These are phyloP conservation scores for Aurelia coerulea DNA, from an alignment of 30 jellyfish, hydroid and myxozoan genomes.

Conservation along the genomic window DNA sequence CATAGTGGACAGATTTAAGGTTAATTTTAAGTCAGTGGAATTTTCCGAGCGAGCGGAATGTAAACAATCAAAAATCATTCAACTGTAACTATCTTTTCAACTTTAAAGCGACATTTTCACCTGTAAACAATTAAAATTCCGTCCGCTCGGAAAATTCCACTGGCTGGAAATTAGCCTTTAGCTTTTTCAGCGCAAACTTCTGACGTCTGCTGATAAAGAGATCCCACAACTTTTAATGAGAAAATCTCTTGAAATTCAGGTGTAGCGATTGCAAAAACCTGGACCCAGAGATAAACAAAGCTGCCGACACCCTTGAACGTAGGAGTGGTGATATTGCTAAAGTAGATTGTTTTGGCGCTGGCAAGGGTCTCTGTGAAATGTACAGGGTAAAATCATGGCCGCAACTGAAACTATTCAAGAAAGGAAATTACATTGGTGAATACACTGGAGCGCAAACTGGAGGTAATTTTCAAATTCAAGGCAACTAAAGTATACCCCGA, in stretches of 20 bases:
- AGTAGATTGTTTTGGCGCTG: slow-evolving; percentile 98
- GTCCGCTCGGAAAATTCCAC: too few species aligned
- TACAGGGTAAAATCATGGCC: slow-evolving; percentile 97
- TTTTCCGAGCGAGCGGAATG: too few species aligned
- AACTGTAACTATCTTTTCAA: too few species aligned
- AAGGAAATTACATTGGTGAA: slow-evolving; percentile 90
- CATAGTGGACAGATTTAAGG: too few species aligned
- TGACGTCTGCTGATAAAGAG: too few species aligned
- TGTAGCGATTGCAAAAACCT: slow-evolving; percentile 94
- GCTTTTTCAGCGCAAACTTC: too few species aligned
- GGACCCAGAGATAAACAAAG: slow-evolving; percentile 91
- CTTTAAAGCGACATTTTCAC: too few species aligned
- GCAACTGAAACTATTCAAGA: slow-evolving; percentile 79
- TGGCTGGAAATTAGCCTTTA: too few species aligned
- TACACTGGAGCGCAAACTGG: slow-evolving; percentile 94
- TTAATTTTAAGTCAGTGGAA: too few species aligned
- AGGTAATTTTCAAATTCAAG: slow-evolving; percentile 51
- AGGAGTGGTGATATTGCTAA: slow-evolving; percentile 88
- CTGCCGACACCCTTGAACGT: slow-evolving; percentile 81
- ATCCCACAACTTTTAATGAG: too few species aligned
- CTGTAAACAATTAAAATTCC: too few species aligned
- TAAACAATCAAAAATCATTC: too few species aligned
- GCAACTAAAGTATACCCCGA: not conserved
- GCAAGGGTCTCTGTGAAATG: slow-evolving; percentile 96
- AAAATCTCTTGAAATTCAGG: slow-evolving; percentile 26